A percentile compares a stretch with the other conserved stretches of the same genome.
These are phyloP conservation scores for Loriculus beryllinus DNA, from an alignment of 2,797 vertebrate species.

Conservation along the genomic window DNA sequence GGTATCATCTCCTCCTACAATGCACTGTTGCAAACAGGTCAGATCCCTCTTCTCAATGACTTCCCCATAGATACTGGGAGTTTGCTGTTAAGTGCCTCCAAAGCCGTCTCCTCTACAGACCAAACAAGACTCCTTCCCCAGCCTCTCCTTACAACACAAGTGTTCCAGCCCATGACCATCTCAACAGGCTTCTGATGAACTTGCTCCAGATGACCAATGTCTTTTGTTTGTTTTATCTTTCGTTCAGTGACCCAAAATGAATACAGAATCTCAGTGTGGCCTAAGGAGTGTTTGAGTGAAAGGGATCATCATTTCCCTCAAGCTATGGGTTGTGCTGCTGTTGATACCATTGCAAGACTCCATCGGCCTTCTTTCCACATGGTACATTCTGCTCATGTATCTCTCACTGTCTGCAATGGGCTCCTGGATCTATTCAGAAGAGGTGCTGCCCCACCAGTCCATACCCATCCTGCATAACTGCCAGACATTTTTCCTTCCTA, in stretches of 20 bases:
- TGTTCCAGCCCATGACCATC: neutral
- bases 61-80: neutral
- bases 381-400: neutral
- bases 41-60: neutral
- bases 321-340: accelerated
- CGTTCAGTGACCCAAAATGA: neutral
- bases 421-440: neutral
- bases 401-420: accelerated
- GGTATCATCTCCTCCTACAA: neutral
- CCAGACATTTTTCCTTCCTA: neutral
- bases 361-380: neutral
- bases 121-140: neutral
- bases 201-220: neutral
- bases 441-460: neutral
- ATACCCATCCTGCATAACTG: accelerated
- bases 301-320: neutral
- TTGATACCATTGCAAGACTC: neutral
- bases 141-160: neutral
- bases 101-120: neutral
- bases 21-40: neutral
- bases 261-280: neutral
- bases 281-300: neutral
- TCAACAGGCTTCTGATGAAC: neutral
- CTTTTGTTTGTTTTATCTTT: neutral
- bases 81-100: neutral